phyloP scores from a whole-genome alignment of 1,140 invertebrate species.

The Dendrolimus punctatus region DNA sequence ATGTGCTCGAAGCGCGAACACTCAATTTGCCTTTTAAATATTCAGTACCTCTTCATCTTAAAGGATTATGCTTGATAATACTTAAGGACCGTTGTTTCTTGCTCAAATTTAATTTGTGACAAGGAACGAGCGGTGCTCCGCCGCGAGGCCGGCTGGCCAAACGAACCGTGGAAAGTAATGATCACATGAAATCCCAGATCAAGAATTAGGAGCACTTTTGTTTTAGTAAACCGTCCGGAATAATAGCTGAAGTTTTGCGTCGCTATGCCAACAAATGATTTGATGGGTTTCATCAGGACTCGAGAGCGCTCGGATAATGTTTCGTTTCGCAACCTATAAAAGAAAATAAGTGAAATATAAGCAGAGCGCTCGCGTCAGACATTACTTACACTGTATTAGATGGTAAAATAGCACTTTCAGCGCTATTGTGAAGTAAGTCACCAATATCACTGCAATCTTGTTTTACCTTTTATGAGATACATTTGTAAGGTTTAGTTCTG shows the following conservation, averaged over 20 bases:
- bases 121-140: conserved; percentile 16
- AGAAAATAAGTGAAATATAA: conserved; percentile 22
- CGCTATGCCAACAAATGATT: conserved; percentile 54
- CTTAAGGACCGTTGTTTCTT: conserved; percentile 20
- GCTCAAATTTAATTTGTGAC: conserved; percentile 33
- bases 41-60: conserved; percentile 8
- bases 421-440: conserved; percentile 23
- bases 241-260: conserved; percentile 52
- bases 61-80: conserved; percentile 21
- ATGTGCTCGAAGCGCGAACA: conserved; percentile 10
- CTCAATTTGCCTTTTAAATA: conserved; percentile 19
- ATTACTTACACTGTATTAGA: neutral
- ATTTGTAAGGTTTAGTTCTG: conserved; percentile 44
- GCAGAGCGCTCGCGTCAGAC: neutral
- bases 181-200: conserved; percentile 44
- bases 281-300: conserved; percentile 46
- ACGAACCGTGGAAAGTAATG: conserved; percentile 43
- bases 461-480: conserved; percentile 50
- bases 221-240: conserved; percentile 53
- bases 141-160: conserved; percentile 16
- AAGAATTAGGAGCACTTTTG: conserved; percentile 49
- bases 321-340: conserved; percentile 26
- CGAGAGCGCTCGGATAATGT: conserved; percentile 32
- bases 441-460: conserved; percentile 32
- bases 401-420: conserved; percentile 4